A percentile compares a stretch with the other conserved stretches of the same genome.
These are phyloP conservation scores for Pocillopora damicornis DNA, from an alignment of 64 coral and sea anemone genomes.

Conservation along the genomic window DNA sequence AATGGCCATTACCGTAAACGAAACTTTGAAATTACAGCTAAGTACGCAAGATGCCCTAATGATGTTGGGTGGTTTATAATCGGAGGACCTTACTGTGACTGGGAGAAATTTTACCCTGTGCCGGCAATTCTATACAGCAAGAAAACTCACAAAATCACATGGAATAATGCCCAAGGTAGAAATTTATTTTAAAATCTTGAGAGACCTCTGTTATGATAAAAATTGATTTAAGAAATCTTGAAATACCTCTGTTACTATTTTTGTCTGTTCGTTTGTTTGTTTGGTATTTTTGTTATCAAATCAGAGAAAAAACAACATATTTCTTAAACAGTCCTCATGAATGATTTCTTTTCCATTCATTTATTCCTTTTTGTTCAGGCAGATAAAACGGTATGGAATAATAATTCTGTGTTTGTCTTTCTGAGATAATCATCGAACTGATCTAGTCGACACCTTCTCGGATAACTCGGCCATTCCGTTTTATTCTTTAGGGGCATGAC, in stretches of 20 bases:
- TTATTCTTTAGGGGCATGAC: too few relatives aligned
- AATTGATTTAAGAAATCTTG: background rate
- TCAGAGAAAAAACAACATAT: too few relatives aligned
- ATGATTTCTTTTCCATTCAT: too few relatives aligned
- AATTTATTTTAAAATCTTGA: background rate
- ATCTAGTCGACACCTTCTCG: too few relatives aligned
- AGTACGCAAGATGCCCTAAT: background rate
- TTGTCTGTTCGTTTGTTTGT: background rate
- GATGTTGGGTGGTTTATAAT: conserved; percentile 1
- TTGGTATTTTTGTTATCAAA: too few relatives aligned
- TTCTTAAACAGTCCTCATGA: too few relatives aligned
- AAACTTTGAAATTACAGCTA: background rate
- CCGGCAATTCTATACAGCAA: background rate
- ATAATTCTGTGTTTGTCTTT: too few relatives aligned
- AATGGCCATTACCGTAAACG: background rate
- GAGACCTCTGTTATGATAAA: background rate
- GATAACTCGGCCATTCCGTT: too few relatives aligned
- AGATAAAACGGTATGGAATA: too few relatives aligned
- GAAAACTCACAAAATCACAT: background rate
- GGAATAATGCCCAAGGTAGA: background rate
- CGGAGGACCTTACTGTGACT: background rate
- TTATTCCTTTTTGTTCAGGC: too few relatives aligned
- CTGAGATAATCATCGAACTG: too few relatives aligned
- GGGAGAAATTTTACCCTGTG: background rate
- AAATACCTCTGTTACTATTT: background rate